Base-by-base conservation (phyloP, 2,888 invertebrate genomes). In the Endotricha flammealis region DNA sequence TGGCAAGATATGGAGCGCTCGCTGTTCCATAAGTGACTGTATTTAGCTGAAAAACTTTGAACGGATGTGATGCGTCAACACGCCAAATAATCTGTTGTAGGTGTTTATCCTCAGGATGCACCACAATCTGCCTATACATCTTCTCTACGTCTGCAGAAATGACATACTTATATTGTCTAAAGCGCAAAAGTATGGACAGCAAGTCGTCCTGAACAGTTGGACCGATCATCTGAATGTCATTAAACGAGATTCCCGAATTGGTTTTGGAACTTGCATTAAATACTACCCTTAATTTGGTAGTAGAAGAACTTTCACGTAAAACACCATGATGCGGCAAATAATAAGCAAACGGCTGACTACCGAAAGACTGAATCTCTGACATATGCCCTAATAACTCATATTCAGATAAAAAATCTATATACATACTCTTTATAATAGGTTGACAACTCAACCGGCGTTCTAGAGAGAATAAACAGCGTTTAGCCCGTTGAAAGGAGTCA, bases 1-100 rank as follows among this genome's bases (percentile, higher is more conserved):
- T 50, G 0, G 51, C 52, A 2, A 56, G 35, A 39, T 39, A 60
- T 0, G 52, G 51, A 1, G 57, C 53, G 24, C 50, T 49, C 0
- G 56, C 50, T 0, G 48, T 49, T n/a, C n/a, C n/a, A n/a, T n/a
- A n/a, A n/a, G n/a, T n/a, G n/a, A n/a, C n/a, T n/a, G n/a, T n/a
- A n/a, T 2, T 34, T 3, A 41, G 12, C 11, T 29, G 13, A 12
- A 9, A 31, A 1, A 8, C 2, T 5, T 34, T 34, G 3, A 29
- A 9, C 1, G 32, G 29, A 9, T 5, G 1, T n/a, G 13, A 5
- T 29, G 9, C 1, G 29, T 20, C 3, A n/a, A 13, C 4, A 6
- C 20, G 20, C 20, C 20, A 17, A 7, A 17, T 4, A 6, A 17
- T 17, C 7, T 17, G 20, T 7, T 17, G 20, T 11, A 35, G 22